phyloP scores from a whole-genome alignment of 2,113 vertebrate genomes.

The Hemibagrus wyckioides region DNA sequence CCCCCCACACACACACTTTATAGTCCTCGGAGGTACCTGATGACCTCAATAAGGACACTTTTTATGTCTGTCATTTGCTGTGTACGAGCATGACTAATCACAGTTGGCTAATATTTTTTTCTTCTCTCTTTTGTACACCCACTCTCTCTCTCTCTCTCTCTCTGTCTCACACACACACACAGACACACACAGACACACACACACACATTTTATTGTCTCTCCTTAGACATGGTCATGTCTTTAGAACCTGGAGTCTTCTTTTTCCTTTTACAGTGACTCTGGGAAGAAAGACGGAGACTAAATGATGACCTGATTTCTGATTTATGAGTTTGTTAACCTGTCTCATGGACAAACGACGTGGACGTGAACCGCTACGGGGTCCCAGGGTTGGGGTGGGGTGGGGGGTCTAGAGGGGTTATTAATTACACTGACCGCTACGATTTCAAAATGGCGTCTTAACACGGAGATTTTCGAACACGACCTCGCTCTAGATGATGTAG shows the following conservation, averaged over 20 bases:
- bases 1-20: constrained; percentile 19
- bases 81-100: constrained; percentile 55
- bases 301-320: constrained; percentile 4
- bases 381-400: too few relatives aligned
- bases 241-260: constrained; percentile 34
- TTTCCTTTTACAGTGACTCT: constrained; percentile 5
- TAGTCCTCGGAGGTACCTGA: constrained; percentile 32
- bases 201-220: constrained; percentile 39
- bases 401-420: too few relatives aligned
- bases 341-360: background rate
- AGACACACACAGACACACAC: constrained; percentile 12
- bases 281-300: background rate
- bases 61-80: constrained; percentile 48
- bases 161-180: constrained; percentile 16
- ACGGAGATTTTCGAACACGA: background rate
- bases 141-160: background rate
- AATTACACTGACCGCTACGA: background rate
- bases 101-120: constrained; percentile 28
- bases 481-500: background rate
- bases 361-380: background rate
- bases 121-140: constrained; percentile 44
- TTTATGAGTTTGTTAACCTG: background rate
- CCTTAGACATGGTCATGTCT: constrained; percentile 45
- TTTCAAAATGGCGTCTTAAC: constrained; percentile 9
- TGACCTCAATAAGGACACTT: constrained; percentile 52